Conservation (phyloP, 1,140 invertebrate species). For the Venustaconcha ellipsiformis region DNA sequence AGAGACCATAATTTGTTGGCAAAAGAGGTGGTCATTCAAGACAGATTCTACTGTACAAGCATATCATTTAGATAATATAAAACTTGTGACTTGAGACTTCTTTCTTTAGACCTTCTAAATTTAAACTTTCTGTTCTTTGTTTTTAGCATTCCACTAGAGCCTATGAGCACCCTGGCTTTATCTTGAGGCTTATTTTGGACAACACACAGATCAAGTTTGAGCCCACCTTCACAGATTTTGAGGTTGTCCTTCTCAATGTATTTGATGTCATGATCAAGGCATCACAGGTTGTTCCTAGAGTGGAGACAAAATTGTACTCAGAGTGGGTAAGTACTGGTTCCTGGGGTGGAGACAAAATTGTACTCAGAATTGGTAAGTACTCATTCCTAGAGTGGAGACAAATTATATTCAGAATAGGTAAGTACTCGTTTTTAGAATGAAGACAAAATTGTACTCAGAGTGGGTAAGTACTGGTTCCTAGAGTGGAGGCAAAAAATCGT, state of each 20-base stretch:
- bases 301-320: slow-evolving; percentile 76
- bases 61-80: too few relatives aligned
- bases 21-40: too few relatives aligned
- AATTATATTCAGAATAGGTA: too few relatives aligned
- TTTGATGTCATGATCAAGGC: slow-evolving; percentile 81
- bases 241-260: slow-evolving; percentile 78
- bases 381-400: too few relatives aligned
- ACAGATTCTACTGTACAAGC: too few relatives aligned
- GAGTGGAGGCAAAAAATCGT: too few relatives aligned
- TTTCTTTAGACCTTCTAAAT: too few relatives aligned
- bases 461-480: slow-evolving; percentile 66
- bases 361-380: too few relatives aligned
- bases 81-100: too few relatives aligned
- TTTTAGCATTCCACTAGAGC: slow-evolving; percentile 58
- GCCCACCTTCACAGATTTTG: slow-evolving; percentile 82
- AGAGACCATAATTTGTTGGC: too few relatives aligned
- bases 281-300: slow-evolving; percentile 77
- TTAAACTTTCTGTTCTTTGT: background rate
- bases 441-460: slow-evolving; percentile 73
- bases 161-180: slow-evolving; percentile 78
- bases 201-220: slow-evolving; percentile 81
- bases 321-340: slow-evolving; percentile 68
- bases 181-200: slow-evolving; percentile 78
- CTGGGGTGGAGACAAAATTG: too few relatives aligned
- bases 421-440: slow-evolving; percentile 71